Evolutionary conservation across 2,797 vertebrate genomes (phyloP).

Genomic region (Crypturellus tataupa): DNA sequence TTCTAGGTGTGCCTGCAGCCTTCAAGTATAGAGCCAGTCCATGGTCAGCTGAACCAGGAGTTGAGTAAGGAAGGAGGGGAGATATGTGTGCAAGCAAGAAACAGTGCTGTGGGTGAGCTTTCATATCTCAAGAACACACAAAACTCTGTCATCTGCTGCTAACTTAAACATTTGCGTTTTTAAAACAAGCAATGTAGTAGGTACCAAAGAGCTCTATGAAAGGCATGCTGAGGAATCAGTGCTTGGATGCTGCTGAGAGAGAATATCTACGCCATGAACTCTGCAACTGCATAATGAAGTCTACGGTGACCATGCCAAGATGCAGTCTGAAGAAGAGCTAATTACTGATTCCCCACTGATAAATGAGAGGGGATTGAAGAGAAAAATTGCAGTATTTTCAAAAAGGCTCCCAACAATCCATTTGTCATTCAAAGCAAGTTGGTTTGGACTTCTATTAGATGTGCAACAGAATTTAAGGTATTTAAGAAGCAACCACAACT

Average conservation of each 20-base stretch:
- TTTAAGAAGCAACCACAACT: background rate
- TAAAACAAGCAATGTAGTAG: background rate
- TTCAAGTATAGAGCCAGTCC: background rate
- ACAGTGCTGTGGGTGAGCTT: background rate
- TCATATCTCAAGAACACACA: background rate
- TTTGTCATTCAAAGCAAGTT: conserved; percentile 19
- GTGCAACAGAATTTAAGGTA: conserved; percentile 1
- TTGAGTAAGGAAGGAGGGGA: background rate
- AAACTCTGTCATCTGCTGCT: background rate
- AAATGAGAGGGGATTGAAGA: background rate
- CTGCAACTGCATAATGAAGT: background rate
- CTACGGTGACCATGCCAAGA: background rate
- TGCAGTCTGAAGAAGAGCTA: background rate
- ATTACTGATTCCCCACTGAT: background rate
- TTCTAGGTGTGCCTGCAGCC: background rate
- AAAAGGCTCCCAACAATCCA: conserved; percentile 31
- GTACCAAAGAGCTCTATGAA: background rate
- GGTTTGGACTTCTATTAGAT: conserved; percentile 38
- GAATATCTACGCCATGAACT: background rate
- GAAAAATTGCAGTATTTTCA: conserved; percentile 1
- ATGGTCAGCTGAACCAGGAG: background rate
- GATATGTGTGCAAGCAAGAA: background rate
- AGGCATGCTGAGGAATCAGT: background rate
- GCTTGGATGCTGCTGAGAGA: background rate
- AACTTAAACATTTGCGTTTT: background rate